Conservation (phyloP, 2,888 invertebrate species). For the Drosophila robusta region DNA sequence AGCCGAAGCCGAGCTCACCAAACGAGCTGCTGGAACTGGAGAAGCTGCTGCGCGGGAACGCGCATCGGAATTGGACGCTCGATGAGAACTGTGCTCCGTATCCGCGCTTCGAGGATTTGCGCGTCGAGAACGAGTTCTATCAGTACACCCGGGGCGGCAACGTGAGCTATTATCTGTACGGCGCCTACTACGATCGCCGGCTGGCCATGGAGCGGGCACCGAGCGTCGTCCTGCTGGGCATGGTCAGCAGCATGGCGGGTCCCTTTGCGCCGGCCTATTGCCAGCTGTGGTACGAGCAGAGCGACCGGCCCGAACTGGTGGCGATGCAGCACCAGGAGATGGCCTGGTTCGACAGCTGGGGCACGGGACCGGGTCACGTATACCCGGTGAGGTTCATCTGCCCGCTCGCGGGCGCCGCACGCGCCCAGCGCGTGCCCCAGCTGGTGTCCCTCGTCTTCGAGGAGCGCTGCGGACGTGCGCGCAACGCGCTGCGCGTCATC, state of each 20-base stretch:
- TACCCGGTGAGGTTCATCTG: conserved; percentile 46
- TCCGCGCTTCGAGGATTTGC: conserved; percentile 41
- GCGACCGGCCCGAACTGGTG: conserved; percentile 29
- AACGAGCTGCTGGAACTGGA: conserved; percentile 24
- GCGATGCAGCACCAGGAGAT: conserved; percentile 7
- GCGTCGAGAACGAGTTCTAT: conserved; percentile 20
- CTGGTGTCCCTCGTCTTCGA: conserved; percentile 56
- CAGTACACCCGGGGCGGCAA: conserved; percentile 25
- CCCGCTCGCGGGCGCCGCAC: conserved; percentile 1
- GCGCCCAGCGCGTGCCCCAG: conserved; percentile 40
- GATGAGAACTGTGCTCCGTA: conserved; percentile 40
- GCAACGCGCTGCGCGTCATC: conserved; percentile 76
- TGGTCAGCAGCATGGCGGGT: conserved; percentile 27
- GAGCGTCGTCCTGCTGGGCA: conserved; percentile 38
- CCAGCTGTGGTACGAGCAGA: conserved; percentile 59
- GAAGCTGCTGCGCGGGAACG: conserved; percentile 28
- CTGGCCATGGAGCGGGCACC: conserved; percentile 11
- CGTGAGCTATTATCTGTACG: conserved; percentile 47
- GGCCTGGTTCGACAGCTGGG: conserved; percentile 45
- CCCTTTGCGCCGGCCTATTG: conserved; percentile 21
- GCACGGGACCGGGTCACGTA: background rate
- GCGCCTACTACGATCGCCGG: conserved; percentile 54
- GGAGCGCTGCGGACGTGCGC: conserved; percentile 29
- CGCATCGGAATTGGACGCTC: conserved; percentile 10
- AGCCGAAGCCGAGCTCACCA: background rate